Evolutionary conservation across 2,888 invertebrate genomes (phyloP), one percentile per base, ranked within the genome.

Genomic region (Eristalinus aeneus): DNA sequence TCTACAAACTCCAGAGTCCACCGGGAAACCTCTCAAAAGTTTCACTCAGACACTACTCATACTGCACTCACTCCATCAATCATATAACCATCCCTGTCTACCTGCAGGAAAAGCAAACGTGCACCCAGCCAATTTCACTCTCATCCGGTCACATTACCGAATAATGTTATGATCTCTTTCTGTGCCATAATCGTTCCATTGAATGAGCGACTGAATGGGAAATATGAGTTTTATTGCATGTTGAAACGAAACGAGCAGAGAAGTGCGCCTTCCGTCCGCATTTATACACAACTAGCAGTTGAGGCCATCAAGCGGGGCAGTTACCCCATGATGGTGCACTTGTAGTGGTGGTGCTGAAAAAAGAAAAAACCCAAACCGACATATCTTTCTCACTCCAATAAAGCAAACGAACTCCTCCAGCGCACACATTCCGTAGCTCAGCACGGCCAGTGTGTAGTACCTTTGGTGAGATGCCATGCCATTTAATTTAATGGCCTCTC

Each of bases 101-200:
- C 53, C 81, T 20, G 6, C 23, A 39, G 22, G 53, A 56, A 74
- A 65, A 72, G 63, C 72, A 81, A 84, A 80, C 72, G 72, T 85
- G 82, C 82, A 82, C 71, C 77, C 82, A 82, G 78, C 65, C 86
- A 86, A 86, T 86, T 86, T 82, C 82, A 86, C 82, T 82, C 86
- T 86, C 82, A 86, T 82, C 86, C 86, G 86, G 86, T 73, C 73
- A 74, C 82, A 86, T 86, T 86, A 82, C 82, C 69, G 56, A 77
- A 78, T 86, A 82, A 86, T 86, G 86, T 86, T 86, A 86, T 86
- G 86, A 86, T 86, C 86, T 86, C 86, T 86, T 86, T 86, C 86
- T 86, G 77, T 60, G 86, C 86, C 77, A 86, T 86, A 82, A 86
- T 86, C 86, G 86, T 86, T 86, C 82, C 82, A 82, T 82, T 86